Evolutionary conservation across 2,888 invertebrate genomes (phyloP).

Genomic region (Idaea straminata): DNA sequence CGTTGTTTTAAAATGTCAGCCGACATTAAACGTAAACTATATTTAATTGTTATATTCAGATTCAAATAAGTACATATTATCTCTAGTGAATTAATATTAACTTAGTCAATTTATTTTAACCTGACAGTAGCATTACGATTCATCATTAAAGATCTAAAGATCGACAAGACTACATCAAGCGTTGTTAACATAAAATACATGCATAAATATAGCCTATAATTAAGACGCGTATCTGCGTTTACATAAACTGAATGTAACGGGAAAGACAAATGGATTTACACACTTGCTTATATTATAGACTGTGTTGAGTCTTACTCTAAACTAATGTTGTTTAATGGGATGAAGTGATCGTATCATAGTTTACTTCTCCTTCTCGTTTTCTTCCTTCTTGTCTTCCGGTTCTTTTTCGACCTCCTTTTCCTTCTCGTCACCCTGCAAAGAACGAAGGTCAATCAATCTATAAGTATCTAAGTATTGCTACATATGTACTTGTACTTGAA

Average conservation of each 20-base stretch:
- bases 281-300: slow-evolving; percentile 68
- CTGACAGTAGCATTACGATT: not conserved
- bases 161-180: slow-evolving; percentile 46
- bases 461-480: too few relatives aligned
- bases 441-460: slow-evolving; percentile 10
- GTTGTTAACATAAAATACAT: slow-evolving; percentile 33
- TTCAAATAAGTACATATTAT: too few relatives aligned
- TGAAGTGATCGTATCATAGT: slow-evolving; percentile 26
- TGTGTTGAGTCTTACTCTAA: slow-evolving; percentile 64
- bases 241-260: slow-evolving; percentile 57
- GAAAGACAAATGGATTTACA: slow-evolving; percentile 79
- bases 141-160: not conserved
- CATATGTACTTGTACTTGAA: not conserved
- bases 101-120: not conserved
- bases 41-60: too few relatives aligned
- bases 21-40: too few relatives aligned
- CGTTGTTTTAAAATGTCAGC: too few relatives aligned
- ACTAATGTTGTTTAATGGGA: slow-evolving; percentile 40
- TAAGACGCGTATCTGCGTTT: slow-evolving; percentile 41
- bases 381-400: slow-evolving; percentile 85
- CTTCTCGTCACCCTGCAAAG: slow-evolving; percentile 87
- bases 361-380: slow-evolving; percentile 54
- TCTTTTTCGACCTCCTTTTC: slow-evolving; percentile 83
- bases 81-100: too few relatives aligned
- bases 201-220: slow-evolving; percentile 38